Percentiles rank a stretch among this genome's conserved stretches.
These are phyloP conservation scores for Aquatica leii DNA, from an alignment of 2,888 invertebrate genomes.

Conservation along the genomic window DNA sequence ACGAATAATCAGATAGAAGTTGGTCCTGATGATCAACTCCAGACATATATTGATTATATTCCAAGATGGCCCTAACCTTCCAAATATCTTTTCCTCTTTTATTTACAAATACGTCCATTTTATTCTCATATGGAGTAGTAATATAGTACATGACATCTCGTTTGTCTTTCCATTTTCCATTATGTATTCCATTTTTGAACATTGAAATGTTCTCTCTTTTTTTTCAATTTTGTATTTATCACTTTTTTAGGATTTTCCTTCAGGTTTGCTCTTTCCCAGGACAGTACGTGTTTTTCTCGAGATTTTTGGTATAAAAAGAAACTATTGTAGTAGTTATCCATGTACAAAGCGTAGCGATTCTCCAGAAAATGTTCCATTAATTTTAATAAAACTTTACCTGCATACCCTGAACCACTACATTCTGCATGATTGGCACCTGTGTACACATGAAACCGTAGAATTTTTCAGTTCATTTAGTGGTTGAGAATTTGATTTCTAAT, in stretches of 20 bases:
- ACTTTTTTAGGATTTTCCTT: constrained; percentile 41
- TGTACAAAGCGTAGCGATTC: too few species aligned
- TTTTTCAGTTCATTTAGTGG: neutral
- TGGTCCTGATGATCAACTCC: constrained; percentile 44
- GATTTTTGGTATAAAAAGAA: too few species aligned
- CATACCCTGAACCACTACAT: constrained; percentile 40
- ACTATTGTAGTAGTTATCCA: too few species aligned
- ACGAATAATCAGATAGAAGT: constrained; percentile 39
- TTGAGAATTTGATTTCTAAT: neutral
- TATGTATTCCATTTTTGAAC: too few species aligned
- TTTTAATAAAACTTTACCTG: constrained; percentile 47
- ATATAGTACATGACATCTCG: constrained; percentile 50
- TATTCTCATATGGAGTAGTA: constrained; percentile 43
- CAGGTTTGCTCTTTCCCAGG: too few species aligned
- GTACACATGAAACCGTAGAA: constrained; percentile 42
- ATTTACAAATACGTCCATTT: constrained; percentile 34
- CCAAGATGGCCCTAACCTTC: too few species aligned
- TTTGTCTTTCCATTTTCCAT: too few species aligned
- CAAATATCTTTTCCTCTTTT: too few species aligned
- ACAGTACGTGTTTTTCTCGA: constrained; percentile 47
- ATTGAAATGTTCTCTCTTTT: constrained; percentile 33
- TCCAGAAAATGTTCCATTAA: constrained; percentile 48
- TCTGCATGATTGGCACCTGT: constrained; percentile 34
- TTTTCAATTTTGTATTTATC: constrained; percentile 29
- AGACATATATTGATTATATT: too few species aligned